Conservation (phyloP, 1,140 invertebrate species). For the Sminthurides bifidus region DNA sequence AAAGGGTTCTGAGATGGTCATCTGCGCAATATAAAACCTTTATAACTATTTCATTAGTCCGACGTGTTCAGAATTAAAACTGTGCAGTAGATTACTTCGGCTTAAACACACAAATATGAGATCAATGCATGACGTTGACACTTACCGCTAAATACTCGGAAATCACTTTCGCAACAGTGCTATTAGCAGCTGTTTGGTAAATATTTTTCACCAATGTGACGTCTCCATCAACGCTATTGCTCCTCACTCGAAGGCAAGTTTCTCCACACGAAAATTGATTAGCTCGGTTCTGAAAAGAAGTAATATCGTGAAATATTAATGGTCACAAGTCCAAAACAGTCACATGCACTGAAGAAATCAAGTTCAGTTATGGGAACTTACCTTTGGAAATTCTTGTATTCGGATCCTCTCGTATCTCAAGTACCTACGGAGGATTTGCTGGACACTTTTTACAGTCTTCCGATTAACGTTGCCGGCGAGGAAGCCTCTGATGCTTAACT, state of each 20-base stretch:
- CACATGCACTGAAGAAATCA: not conserved
- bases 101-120: not conserved
- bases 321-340: not conserved
- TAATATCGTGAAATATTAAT: not conserved
- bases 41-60: not conserved
- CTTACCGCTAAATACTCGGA: not conserved
- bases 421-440: not conserved
- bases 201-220: not conserved
- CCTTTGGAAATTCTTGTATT: not conserved
- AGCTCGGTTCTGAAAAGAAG: not conserved
- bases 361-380: not conserved
- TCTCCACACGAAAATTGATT: not conserved
- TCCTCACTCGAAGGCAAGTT: not conserved
- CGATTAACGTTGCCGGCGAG: constrained; percentile 1
- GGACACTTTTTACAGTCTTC: not conserved
- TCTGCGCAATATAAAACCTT: not conserved
- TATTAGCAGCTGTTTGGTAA: not conserved
- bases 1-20: not conserved
- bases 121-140: not conserved
- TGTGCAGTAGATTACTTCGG: not conserved
- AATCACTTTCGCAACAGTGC: not conserved
- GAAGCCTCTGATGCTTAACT: too few species aligned
- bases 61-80: not conserved
- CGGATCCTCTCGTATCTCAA: not conserved
- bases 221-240: not conserved